Evolutionary conservation across 1,140 invertebrate genomes (phyloP).

Genomic region (Drosophila kanapiae): DNA sequence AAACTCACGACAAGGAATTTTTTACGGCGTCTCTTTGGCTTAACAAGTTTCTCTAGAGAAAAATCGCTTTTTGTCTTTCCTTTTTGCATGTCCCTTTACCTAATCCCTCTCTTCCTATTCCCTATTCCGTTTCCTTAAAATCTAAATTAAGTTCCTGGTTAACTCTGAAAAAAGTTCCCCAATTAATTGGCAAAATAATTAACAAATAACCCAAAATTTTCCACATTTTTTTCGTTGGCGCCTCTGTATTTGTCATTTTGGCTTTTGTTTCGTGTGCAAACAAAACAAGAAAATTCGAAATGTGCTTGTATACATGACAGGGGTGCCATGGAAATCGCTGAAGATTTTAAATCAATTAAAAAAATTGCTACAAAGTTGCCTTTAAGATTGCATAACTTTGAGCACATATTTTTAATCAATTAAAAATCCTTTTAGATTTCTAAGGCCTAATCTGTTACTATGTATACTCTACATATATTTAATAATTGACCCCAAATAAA

Average conservation of each 20-base stretch:
- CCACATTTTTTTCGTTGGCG: slow-evolving; percentile 64
- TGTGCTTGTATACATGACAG: not conserved
- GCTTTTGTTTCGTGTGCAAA: slow-evolving; percentile 65
- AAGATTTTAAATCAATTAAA: not conserved
- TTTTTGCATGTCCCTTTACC: slow-evolving; percentile 28
- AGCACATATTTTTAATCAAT: not conserved
- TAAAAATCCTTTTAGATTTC: not conserved
- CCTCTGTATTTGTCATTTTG: slow-evolving; percentile 37
- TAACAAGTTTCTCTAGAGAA: slow-evolving; percentile 34
- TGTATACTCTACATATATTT: slow-evolving; percentile 15
- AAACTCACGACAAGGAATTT: slow-evolving; percentile 16
- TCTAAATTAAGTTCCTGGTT: slow-evolving; percentile 35
- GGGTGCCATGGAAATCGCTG: not conserved
- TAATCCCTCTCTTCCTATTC: not conserved
- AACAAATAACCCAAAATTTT: slow-evolving; percentile 56
- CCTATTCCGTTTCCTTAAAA: not conserved
- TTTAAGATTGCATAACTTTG: not conserved
- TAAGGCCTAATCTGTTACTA: no score
- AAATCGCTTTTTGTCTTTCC: slow-evolving; percentile 35
- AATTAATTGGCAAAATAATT: slow-evolving; percentile 25
- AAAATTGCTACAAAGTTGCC: not conserved
- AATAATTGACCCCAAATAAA: slow-evolving; percentile 19
- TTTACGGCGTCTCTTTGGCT: slow-evolving; percentile 30
- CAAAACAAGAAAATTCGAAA: slow-evolving; percentile 24
- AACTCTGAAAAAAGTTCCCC: not conserved